Evolutionary conservation across 2,113 vertebrate genomes (phyloP).

Genomic region (Typhlomys cinereus): DNA sequence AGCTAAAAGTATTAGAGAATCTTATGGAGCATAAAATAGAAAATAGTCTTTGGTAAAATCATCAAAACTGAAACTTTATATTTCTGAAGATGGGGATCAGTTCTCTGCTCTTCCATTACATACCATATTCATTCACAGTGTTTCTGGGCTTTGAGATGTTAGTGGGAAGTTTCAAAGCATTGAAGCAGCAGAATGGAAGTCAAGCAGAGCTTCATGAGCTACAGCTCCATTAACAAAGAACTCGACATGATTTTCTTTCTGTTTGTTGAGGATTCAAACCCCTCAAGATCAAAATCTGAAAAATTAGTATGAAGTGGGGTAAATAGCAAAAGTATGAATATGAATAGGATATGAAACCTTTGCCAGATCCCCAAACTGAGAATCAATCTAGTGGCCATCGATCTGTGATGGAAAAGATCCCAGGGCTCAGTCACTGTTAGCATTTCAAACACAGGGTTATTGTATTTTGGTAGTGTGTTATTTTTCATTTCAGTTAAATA

Average conservation of each 20-base stretch:
- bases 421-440: background rate
- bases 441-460: background rate
- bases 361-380: background rate
- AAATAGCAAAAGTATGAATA: background rate
- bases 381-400: background rate
- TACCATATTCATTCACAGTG: background rate
- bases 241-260: background rate
- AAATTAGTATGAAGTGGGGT: background rate
- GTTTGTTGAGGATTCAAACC: background rate
- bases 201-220: background rate
- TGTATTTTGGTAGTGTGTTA: background rate
- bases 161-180: background rate
- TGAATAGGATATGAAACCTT: background rate
- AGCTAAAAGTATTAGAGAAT: background rate
- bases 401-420: background rate
- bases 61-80: background rate
- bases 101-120: no score
- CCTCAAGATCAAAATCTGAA: background rate
- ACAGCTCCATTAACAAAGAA: background rate
- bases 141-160: background rate
- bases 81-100: no score
- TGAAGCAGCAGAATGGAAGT: background rate
- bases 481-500: constrained; percentile 9
- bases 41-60: background rate
- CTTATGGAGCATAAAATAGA: background rate